A percentile compares a stretch with the other conserved stretches of the same genome.
phyloP scores from a whole-genome alignment of 2,888 invertebrate genomes.

The Theretra japonica region DNA sequence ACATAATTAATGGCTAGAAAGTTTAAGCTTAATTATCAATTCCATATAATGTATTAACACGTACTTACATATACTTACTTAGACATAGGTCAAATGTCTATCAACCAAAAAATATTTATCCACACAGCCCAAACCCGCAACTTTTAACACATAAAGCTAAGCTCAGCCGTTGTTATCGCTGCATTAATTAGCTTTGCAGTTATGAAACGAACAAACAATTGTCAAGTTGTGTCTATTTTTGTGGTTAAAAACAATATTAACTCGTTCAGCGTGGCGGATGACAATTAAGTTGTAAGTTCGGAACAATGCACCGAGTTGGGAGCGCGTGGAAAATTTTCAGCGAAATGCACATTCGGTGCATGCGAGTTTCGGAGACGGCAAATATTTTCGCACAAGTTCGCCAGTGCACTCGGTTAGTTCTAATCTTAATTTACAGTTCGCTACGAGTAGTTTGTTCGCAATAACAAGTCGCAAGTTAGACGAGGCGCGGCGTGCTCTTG shows the following conservation, averaged over 20 bases:
- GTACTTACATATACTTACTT: no score
- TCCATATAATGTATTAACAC: no score
- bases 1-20: background rate
- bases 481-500: conserved; percentile 33
- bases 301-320: conserved; percentile 42
- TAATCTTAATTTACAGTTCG: conserved; percentile 72
- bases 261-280: conserved; percentile 7
- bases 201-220: conserved; percentile 28
- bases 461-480: conserved; percentile 52
- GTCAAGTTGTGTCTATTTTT: conserved; percentile 23
- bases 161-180: no score
- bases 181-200: background rate
- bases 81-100: no score
- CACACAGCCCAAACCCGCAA: no score
- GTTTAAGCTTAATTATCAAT: background rate
- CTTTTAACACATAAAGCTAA: no score
- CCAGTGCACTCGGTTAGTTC: conserved; percentile 58
- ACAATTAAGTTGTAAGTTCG: conserved; percentile 33
- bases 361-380: conserved; percentile 49
- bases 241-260: conserved; percentile 20
- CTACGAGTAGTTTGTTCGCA: conserved; percentile 53
- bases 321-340: conserved; percentile 36
- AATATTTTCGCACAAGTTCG: conserved; percentile 64
- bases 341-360: conserved; percentile 39
- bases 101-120: no score